A percentile compares a stretch with the other conserved stretches of the same genome.
Evolutionary conservation across 2,113 vertebrate genomes (phyloP).

Genomic region (Deroptyus accipitrinus): DNA sequence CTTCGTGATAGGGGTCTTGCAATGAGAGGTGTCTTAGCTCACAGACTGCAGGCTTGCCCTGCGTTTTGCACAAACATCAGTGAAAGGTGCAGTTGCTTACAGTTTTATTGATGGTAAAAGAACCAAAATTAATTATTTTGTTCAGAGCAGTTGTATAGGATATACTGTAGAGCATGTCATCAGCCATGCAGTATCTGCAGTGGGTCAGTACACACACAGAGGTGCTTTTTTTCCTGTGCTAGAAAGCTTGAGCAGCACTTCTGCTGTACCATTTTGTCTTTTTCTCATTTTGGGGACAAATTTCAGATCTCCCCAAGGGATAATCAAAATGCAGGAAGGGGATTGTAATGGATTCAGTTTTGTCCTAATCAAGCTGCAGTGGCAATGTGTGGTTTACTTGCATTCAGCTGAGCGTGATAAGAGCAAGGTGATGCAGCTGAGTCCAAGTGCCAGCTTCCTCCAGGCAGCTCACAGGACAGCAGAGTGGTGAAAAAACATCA

Average conservation of each 20-base stretch:
- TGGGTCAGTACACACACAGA: not conserved
- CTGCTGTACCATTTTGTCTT: not conserved
- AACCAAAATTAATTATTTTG: not conserved
- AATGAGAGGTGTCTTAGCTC: not conserved
- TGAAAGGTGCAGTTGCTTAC: not conserved
- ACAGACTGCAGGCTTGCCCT: not conserved
- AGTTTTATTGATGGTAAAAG: not conserved
- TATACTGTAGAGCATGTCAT: not conserved
- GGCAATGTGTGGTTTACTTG: constrained; percentile 38
- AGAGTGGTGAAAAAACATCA: constrained; percentile 42
- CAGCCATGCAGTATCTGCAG: not conserved
- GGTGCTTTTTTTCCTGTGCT: not conserved
- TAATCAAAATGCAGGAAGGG: constrained; percentile 28
- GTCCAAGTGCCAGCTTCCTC: constrained; percentile 36
- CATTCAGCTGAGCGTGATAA: constrained; percentile 56
- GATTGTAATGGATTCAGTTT: constrained; percentile 62
- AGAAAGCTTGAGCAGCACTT: not conserved
- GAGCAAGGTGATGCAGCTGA: constrained; percentile 60
- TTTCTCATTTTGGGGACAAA: not conserved
- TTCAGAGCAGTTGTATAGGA: not conserved
- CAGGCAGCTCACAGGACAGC: constrained; percentile 35
- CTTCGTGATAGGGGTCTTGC: not conserved
- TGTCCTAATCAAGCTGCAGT: constrained; percentile 56
- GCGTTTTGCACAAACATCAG: accelerated
- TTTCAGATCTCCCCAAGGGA: constrained; percentile 10